A percentile compares a stretch with the other conserved stretches of the same genome.
Conservation (phyloP, 2,797 vertebrate genomes). For the Sarcoramphus papa region DNA sequence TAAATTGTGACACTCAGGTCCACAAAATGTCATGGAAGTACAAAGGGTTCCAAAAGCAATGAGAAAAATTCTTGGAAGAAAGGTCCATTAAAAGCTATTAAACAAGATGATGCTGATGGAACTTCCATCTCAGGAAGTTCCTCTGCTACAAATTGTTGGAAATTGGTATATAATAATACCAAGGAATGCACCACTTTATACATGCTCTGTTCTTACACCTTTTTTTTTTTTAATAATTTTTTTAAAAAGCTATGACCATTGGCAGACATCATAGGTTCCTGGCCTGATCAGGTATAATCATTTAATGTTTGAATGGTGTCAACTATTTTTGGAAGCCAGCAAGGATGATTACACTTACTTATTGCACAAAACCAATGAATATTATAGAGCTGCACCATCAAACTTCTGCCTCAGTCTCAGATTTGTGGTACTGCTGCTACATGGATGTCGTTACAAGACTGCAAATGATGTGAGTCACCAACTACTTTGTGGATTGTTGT, state of each 20-base stretch:
- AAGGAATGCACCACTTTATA: neutral
- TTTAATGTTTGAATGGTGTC: neutral
- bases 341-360: neutral
- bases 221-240: neutral
- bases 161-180: neutral
- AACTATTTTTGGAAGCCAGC: neutral
- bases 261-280: neutral
- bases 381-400: neutral
- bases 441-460: neutral
- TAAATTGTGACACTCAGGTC: neutral
- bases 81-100: neutral
- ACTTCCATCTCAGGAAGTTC: neutral
- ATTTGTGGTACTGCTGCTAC: neutral
- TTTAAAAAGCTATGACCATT: neutral
- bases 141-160: neutral
- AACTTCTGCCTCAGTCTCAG: neutral
- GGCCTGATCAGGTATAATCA: neutral
- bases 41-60: neutral
- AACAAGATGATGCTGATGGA: neutral
- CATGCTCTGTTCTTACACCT: neutral
- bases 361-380: neutral
- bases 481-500: neutral
- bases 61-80: neutral
- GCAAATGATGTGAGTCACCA: neutral
- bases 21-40: neutral